Base-by-base conservation (phyloP, 2,113 vertebrate species). In the Hydrochoerus hydrochaeris region DNA sequence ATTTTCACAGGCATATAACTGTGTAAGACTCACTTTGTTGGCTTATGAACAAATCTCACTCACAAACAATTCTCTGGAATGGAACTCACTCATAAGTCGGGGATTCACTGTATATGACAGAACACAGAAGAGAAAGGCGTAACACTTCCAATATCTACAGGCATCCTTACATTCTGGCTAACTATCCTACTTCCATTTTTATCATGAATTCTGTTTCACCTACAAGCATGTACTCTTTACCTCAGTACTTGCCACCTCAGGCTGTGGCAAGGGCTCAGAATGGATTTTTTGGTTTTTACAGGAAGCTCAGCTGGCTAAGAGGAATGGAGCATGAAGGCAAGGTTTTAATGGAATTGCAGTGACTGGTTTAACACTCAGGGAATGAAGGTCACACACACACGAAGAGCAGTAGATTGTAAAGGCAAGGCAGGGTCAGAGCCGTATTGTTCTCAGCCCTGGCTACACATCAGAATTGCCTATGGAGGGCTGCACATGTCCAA, bases 311-410 rank as follows among this genome's bases (percentile, higher is more conserved):
- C 2, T 89, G 49, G 65, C 62, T 83, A 94, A 96, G 96, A 94
- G 58, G 17, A 88, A 88, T 32, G 60, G 75, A 88, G 95, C 3
- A 44, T 7, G 20, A 54, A 65, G n/a, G 58, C 38, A 81, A 94
- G 89, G 46, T 30, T 54, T 86, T 85, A 96, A 67, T 46, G 30
- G 49, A 93, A 89, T 65, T 69, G 65, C 93, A 97, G 85, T 44
- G 44, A 71, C 19, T 63, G 63, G 58, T 38, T 73, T 89, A 62
- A 75, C 49, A 90, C 20, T 54, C n/a, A 90, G n/a, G 41, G 44
- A 88, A 65, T 49, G 77, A 73, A 84, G 35, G 58, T 49, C 32
- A 58, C 46, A 81, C 69, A 57, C 22, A 65, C 4, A 5, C 14
- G 41, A 93, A 71, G 54, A 54, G 73, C 3, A 38, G 11, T n/a